A percentile compares a stretch with the other conserved stretches of the same genome.
Conservation (phyloP, 2,888 invertebrate genomes). For the Drosophila borborema region DNA sequence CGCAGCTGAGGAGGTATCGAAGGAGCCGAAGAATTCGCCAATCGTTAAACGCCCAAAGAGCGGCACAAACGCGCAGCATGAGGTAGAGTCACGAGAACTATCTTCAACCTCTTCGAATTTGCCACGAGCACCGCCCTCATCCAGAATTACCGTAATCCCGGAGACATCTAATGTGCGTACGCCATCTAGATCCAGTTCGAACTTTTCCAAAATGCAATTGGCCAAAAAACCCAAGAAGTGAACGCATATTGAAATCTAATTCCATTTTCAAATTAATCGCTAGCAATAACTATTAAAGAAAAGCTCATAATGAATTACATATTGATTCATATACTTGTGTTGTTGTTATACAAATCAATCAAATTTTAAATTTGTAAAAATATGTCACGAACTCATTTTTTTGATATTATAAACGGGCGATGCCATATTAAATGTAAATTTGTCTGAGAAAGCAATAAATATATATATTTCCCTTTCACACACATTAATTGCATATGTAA, state of each 20-base stretch:
- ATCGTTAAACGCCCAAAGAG: neutral
- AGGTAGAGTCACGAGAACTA: neutral
- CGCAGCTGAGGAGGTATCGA: neutral
- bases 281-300: neutral
- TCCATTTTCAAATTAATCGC: neutral
- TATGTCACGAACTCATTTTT: neutral
- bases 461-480: neutral
- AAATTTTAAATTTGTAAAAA: slow-evolving; percentile 5
- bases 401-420: neutral
- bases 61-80: neutral
- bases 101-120: neutral
- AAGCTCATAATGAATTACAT: neutral
- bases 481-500: neutral
- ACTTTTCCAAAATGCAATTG: slow-evolving; percentile 25
- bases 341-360: too few relatives aligned
- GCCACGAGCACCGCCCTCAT: slow-evolving; percentile 43
- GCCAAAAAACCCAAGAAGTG: slow-evolving; percentile 41
- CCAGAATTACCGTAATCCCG: slow-evolving; percentile 21
- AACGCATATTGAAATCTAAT: neutral
- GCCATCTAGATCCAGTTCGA: neutral
- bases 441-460: neutral
- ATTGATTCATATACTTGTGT: neutral
- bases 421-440: neutral
- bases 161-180: neutral
- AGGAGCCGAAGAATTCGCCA: neutral